Percentiles rank a stretch among this genome's conserved stretches.
These are phyloP conservation scores for Eidolon helvum DNA, from an alignment of 2,113 vertebrate genomes.

Conservation along the genomic window DNA sequence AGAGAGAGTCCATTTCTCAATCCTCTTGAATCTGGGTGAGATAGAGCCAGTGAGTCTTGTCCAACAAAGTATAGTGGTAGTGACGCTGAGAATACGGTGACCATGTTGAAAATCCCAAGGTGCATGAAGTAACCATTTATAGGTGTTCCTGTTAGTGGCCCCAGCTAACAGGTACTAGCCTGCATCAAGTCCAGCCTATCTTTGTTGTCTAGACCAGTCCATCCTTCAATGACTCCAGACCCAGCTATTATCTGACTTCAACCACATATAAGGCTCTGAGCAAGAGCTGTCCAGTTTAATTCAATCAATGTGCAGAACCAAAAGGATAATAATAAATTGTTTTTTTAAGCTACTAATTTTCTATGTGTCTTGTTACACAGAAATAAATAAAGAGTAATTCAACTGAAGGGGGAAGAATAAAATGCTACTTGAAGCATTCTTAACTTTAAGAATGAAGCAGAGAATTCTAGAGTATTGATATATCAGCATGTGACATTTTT, in stretches of 20 bases:
- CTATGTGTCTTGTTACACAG: background rate
- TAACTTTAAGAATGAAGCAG: background rate
- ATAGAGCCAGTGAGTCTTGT: background rate
- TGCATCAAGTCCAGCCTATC: background rate
- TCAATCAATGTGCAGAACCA: background rate
- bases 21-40: background rate
- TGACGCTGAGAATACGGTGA: background rate
- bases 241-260: background rate
- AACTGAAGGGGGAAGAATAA: background rate
- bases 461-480: background rate
- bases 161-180: background rate
- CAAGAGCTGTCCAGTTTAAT: background rate
- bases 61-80: background rate
- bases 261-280: background rate
- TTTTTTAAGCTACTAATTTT: background rate
- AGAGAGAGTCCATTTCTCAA: background rate
- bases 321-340: background rate
- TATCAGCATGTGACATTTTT: background rate
- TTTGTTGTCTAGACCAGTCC: background rate
- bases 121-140: background rate
- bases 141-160: background rate
- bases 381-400: background rate
- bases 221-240: background rate
- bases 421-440: background rate
- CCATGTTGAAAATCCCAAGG: background rate